A percentile compares a stretch with the other conserved stretches of the same genome.
Evolutionary conservation across 1,140 invertebrate genomes (phyloP).

Genomic region (Onthophagus taurus): DNA sequence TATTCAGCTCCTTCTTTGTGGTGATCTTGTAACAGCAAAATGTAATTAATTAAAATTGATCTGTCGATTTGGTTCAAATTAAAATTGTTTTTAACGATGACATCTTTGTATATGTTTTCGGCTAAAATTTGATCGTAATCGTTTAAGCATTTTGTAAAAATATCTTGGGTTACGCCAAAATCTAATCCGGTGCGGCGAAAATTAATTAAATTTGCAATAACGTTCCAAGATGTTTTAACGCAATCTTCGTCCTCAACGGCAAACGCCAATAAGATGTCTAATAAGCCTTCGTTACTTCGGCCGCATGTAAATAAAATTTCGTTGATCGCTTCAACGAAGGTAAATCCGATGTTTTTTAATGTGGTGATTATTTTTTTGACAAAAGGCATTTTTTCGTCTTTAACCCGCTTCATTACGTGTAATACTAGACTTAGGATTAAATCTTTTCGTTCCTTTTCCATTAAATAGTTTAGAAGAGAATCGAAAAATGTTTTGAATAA

Average conservation of each 20-base stretch:
- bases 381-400: slow-evolving; percentile 1
- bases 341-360: neutral
- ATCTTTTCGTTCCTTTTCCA: neutral
- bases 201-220: slow-evolving; percentile 4
- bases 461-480: neutral
- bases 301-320: slow-evolving; percentile 6
- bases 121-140: neutral
- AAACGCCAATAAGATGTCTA: slow-evolving; percentile 6
- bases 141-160: slow-evolving; percentile 5
- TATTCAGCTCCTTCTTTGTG: slow-evolving; percentile 1
- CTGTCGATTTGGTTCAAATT: slow-evolving; percentile 4
- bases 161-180: neutral
- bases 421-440: neutral
- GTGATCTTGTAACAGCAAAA: too few species aligned
- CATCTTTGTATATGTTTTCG: slow-evolving; percentile 6
- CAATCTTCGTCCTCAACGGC: slow-evolving; percentile 6
- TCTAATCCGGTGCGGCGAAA: neutral
- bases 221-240: slow-evolving; percentile 6
- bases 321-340: slow-evolving; percentile 1
- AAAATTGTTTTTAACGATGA: slow-evolving; percentile 1
- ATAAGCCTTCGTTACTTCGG: neutral
- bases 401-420: neutral
- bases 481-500: neutral
- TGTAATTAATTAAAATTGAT: slow-evolving; percentile 2
- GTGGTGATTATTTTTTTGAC: neutral